A percentile compares a stretch with the other conserved stretches of the same genome.
Evolutionary conservation across 2,113 vertebrate genomes (phyloP).

Genomic region (Dascyllus trimaculatus): DNA sequence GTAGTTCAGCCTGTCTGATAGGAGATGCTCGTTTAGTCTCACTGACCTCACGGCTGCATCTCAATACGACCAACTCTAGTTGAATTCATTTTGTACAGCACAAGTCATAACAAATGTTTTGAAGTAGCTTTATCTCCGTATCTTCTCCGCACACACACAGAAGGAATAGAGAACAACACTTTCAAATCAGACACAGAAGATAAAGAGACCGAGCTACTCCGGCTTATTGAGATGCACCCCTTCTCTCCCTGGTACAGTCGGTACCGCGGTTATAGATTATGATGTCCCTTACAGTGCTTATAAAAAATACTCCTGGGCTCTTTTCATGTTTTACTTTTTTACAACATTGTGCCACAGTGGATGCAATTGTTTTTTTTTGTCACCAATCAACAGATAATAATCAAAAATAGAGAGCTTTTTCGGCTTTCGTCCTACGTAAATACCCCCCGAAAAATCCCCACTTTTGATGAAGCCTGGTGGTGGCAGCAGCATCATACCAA

Average conservation of each 20-base stretch:
- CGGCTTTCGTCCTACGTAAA: constrained; percentile 3
- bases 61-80: constrained; percentile 60
- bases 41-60: constrained; percentile 56
- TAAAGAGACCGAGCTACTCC: constrained; percentile 53
- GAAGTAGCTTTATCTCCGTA: constrained; percentile 62
- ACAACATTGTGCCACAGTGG: constrained; percentile 23
- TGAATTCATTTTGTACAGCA: constrained; percentile 64
- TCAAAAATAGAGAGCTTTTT: background rate
- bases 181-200: constrained; percentile 43
- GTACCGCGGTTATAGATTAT: constrained; percentile 43
- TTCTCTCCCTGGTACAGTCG: constrained; percentile 54
- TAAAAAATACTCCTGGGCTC: constrained; percentile 30
- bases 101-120: constrained; percentile 52
- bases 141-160: constrained; percentile 42
- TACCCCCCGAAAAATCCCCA: background rate
- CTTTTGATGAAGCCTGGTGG: constrained; percentile 41
- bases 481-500: constrained; percentile 56
- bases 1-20: constrained; percentile 45
- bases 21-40: constrained; percentile 49
- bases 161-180: constrained; percentile 46
- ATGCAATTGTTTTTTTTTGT: constrained; percentile 20
- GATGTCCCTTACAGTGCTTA: constrained; percentile 53
- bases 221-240: constrained; percentile 61
- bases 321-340: constrained; percentile 50
- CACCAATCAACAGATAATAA: background rate